phyloP scores from a whole-genome alignment of 2,113 vertebrate species.

The Siniperca chuatsi region DNA sequence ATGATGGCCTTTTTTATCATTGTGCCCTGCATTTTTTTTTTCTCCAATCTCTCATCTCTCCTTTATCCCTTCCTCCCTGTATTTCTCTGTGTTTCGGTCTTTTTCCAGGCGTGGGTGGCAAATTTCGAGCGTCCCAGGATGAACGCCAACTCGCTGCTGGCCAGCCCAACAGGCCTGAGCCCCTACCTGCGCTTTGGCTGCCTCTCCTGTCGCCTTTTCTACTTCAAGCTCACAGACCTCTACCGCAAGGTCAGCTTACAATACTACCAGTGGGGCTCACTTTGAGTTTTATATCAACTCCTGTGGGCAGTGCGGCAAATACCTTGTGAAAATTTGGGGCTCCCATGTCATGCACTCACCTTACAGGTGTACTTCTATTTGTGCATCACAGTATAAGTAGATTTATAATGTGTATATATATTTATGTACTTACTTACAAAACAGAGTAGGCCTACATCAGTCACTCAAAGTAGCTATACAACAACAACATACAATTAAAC shows the following conservation, averaged over 20 bases:
- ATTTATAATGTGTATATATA: too few relatives aligned
- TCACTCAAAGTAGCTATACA: not conserved
- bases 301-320: not conserved
- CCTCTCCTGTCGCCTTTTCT: conserved; percentile 86
- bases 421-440: too few relatives aligned
- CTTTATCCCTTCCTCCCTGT: not conserved
- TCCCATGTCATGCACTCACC: too few relatives aligned
- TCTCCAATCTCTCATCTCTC: not conserved
- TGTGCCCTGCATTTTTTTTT: not conserved
- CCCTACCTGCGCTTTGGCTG: conserved; percentile 86
- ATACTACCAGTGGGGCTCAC: not conserved
- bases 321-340: too few relatives aligned
- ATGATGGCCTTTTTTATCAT: not conserved
- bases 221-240: conserved; percentile 87
- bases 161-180: conserved; percentile 85
- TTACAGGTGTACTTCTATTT: too few relatives aligned
- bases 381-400: too few relatives aligned
- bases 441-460: too few relatives aligned
- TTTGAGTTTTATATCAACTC: not conserved
- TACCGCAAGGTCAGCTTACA: conserved; percentile 79
- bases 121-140: conserved; percentile 86
- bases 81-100: not conserved
- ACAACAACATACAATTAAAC: too few relatives aligned
- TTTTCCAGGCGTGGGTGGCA: conserved; percentile 84
- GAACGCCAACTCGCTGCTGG: conserved; percentile 86